Base-by-base conservation (phyloP, 2,113 vertebrate species). In the Canis aureus region DNA sequence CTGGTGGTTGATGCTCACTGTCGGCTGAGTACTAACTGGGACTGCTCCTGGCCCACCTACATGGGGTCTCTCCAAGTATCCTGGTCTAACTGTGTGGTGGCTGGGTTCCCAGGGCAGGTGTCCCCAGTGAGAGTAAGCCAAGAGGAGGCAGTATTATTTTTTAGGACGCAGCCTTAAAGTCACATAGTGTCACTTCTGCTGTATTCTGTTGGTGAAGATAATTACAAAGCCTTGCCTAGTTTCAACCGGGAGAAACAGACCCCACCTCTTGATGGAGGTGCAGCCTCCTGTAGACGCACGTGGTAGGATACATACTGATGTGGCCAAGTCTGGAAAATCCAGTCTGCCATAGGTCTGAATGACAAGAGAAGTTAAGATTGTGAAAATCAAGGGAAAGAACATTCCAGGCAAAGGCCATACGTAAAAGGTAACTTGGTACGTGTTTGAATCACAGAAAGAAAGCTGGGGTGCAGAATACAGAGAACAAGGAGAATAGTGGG, bases 301-400 rank as follows among this genome's bases (percentile, higher is more conserved):
- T 27, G 11, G 32, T 17, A 35, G 5, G 71, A 38, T 85, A 55
- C 5, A 7, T 11, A 76, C 8, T 22, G 16, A 55, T 71, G n/a
- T 23, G 59, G 55, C 15, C 17, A 19, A 64, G 10, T 89, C 62
- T 69, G 88, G 27, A 69, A 95, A 92, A 76, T 74, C 27, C 57
- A 85, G 25, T 55, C 32, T 80, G 51, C 57, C 20, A 25, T 27
- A 55, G 13, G 35, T 88, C 51, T 89, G 79, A 84, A 92, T 80
- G 35, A 85, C 12, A 92, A 69, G 53, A 78, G 19, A 66, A 69
- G 51, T 51, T 55, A 80, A 74, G 25, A 84, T 57, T 49, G 22
- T 64, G 80, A 71, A 94, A 86, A 85, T 25, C n/a, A 94, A 92
- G 76, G 57, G 19, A 60, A 76, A 78, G 25, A 91, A 76, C 55